phyloP scores from a whole-genome alignment of 2,888 invertebrate genomes.

The Notodonta ziczac region DNA sequence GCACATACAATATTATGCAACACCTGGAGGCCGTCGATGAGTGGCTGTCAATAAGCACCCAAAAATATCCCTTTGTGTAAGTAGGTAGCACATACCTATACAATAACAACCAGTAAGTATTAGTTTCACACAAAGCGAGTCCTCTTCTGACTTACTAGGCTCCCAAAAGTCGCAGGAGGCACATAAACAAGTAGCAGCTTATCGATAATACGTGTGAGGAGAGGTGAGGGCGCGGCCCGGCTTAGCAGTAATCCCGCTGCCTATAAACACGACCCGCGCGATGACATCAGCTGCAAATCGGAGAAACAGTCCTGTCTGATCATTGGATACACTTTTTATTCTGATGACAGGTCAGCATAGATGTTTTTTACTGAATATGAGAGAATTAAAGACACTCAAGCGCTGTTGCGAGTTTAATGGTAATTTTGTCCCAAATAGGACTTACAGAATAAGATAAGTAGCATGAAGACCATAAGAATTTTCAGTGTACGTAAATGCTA shows the following conservation, averaged over 20 bases:
- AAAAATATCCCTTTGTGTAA: neutral
- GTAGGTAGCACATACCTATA: too few relatives aligned
- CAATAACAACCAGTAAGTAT: too few relatives aligned
- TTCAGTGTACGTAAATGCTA: neutral
- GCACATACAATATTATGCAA: neutral
- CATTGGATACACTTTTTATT: neutral
- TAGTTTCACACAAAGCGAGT: too few relatives aligned
- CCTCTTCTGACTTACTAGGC: neutral
- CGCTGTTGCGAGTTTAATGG: too few relatives aligned
- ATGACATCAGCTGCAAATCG: neutral
- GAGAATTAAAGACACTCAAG: too few relatives aligned
- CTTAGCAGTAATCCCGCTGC: constrained; percentile 5
- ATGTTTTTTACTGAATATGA: too few relatives aligned
- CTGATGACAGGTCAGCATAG: too few relatives aligned
- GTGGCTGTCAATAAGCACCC: neutral
- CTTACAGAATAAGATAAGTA: too few relatives aligned
- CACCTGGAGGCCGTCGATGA: too few relatives aligned
- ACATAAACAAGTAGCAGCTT: neutral
- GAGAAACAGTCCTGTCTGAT: neutral
- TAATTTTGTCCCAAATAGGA: too few relatives aligned
- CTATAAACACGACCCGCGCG: constrained; percentile 1
- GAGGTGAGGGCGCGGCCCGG: constrained; percentile 3
- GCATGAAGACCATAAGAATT: too few relatives aligned
- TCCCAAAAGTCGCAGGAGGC: neutral
- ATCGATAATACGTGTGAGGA: constrained; percentile 2